phyloP scores from a whole-genome alignment of 2,888 invertebrate species.

The Drosophila rellima region DNA sequence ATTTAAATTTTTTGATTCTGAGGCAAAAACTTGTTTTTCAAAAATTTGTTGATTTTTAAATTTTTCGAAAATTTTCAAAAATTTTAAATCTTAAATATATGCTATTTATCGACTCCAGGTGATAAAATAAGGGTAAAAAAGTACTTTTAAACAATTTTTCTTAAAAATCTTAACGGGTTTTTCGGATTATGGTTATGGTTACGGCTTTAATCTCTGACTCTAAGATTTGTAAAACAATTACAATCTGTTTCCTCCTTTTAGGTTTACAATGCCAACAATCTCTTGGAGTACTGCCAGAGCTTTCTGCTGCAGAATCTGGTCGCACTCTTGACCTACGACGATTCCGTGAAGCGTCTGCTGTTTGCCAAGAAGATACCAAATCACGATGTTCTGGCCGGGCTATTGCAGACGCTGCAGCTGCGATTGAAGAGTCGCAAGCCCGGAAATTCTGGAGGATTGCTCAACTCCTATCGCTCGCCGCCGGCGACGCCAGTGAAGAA shows the following conservation, averaged over 20 bases:
- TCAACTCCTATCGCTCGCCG: slow-evolving; percentile 82
- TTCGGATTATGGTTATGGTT: too few relatives aligned
- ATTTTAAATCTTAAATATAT: too few relatives aligned
- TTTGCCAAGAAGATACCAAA: slow-evolving; percentile 96
- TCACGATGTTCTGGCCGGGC: slow-evolving; percentile 94
- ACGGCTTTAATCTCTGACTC: too few relatives aligned
- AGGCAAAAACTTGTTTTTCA: too few relatives aligned
- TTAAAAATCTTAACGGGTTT: too few relatives aligned
- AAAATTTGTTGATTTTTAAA: too few relatives aligned
- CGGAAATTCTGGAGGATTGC: slow-evolving; percentile 53
- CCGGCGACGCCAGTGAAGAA: slow-evolving; percentile 71
- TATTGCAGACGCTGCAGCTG: slow-evolving; percentile 92
- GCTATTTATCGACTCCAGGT: too few relatives aligned
- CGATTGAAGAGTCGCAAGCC: slow-evolving; percentile 90
- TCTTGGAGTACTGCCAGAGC: slow-evolving; percentile 95
- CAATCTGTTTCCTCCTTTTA: slow-evolving; percentile 70
- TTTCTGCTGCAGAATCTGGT: slow-evolving; percentile 97
- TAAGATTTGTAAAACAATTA: neutral
- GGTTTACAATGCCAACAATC: slow-evolving; percentile 95
- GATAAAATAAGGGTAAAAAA: too few relatives aligned
- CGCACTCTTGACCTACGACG: slow-evolving; percentile 95
- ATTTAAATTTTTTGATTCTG: too few relatives aligned
- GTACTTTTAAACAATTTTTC: too few relatives aligned
- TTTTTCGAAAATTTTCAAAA: too few relatives aligned
- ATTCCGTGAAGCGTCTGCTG: slow-evolving; percentile 94